phyloP scores from a whole-genome alignment of 2,888 invertebrate genomes.

The Melieria crassipennis region DNA sequence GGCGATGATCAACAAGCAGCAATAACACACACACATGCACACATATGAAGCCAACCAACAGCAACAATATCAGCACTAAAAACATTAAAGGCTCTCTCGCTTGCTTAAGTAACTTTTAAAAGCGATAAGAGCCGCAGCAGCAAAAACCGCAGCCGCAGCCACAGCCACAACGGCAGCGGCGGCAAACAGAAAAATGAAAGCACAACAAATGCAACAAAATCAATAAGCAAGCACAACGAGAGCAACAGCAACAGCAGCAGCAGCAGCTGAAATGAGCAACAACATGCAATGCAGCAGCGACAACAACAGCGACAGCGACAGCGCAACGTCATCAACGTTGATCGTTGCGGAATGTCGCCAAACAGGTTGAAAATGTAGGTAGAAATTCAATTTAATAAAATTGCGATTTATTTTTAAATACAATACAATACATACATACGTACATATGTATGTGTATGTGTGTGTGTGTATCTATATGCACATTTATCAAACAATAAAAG shows the following conservation, averaged over 20 bases:
- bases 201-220: not conserved
- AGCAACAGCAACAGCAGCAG: conserved; percentile 40
- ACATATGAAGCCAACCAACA: too few relatives aligned
- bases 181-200: not conserved
- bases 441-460: not conserved
- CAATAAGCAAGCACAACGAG: conserved; percentile 36
- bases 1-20: too few relatives aligned
- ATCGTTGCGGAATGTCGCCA: conserved; percentile 62
- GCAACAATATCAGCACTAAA: too few relatives aligned
- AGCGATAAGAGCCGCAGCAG: too few relatives aligned
- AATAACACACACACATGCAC: too few relatives aligned
- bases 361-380: conserved; percentile 62
- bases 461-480: not conserved
- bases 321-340: conserved; percentile 55
- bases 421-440: conserved; percentile 8
- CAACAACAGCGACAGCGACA: conserved; percentile 41
- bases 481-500: not conserved
- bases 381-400: conserved; percentile 60
- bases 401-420: conserved; percentile 59
- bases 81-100: not conserved
- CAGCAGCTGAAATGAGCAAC: conserved; percentile 36
- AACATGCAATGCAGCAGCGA: conserved; percentile 15
- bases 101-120: not conserved
- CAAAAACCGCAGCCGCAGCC: too few relatives aligned
- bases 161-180: too few relatives aligned